Conservation (phyloP, 2,113 vertebrate species). For the Corythornis cristatus region DNA sequence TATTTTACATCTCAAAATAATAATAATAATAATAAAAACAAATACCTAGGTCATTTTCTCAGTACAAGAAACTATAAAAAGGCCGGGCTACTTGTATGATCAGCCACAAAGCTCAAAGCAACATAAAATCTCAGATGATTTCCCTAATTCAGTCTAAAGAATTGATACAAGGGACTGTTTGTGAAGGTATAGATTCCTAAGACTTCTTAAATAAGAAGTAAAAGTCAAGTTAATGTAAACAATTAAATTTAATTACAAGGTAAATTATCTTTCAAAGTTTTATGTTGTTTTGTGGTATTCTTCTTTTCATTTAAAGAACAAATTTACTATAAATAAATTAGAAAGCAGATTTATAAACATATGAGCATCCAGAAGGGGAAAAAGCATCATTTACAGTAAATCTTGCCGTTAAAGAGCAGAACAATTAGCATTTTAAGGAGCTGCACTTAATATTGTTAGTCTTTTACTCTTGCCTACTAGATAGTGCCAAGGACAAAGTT, state of each 20-base stretch:
- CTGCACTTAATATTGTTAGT: not conserved
- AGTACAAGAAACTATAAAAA: not conserved
- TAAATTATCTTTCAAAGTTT: not conserved
- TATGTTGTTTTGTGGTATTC: not conserved
- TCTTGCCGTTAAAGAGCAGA: not conserved
- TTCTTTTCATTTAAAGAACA: not conserved
- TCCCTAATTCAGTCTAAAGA: not conserved
- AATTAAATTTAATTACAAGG: not conserved
- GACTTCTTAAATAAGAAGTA: not conserved
- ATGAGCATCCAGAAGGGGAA: not conserved
- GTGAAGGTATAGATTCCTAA: not conserved
- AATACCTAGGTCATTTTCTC: not conserved
- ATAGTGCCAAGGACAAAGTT: not conserved
- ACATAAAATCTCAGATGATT: not conserved
- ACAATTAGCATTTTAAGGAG: not conserved
- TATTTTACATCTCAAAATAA: not conserved
- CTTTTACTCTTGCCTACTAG: not conserved
- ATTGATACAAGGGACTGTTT: not conserved
- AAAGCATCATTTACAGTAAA: not conserved
- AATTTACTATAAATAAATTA: not conserved
- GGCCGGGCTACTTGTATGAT: not conserved
- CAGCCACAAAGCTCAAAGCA: not conserved
- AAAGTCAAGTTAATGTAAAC: not conserved
- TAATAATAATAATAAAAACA: not conserved
- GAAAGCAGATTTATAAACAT: not conserved